Evolutionary conservation across 2,797 vertebrate species (phyloP).

Genomic region (Argya squamiceps): DNA sequence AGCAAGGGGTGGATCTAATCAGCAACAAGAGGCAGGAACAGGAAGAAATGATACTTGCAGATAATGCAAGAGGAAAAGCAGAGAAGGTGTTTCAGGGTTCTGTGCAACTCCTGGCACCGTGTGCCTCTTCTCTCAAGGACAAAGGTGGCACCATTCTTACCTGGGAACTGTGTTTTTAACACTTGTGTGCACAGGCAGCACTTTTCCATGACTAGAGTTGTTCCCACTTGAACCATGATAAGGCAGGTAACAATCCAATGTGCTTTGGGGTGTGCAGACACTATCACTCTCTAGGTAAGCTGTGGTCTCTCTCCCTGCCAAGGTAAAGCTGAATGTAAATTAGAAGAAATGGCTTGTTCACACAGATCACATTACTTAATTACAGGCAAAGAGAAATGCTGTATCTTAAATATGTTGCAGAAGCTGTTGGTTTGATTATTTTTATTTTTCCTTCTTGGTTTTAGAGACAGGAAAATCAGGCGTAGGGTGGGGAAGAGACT

Average conservation of each 20-base stretch:
- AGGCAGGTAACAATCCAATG: neutral
- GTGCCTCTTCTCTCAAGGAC: neutral
- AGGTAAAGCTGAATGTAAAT: neutral
- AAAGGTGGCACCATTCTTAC: neutral
- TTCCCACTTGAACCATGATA: neutral
- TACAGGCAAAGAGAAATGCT: neutral
- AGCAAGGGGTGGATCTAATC: neutral
- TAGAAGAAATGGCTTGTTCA: neutral
- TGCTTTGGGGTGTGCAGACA: neutral
- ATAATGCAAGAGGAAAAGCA: neutral
- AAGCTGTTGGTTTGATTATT: neutral
- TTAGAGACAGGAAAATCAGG: neutral
- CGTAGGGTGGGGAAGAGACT: neutral
- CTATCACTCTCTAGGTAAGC: neutral
- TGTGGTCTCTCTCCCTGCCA: neutral
- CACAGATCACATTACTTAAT: neutral
- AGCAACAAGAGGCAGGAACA: neutral
- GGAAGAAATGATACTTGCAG: fast-evolving
- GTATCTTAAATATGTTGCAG: neutral
- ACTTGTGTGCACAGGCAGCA: neutral
- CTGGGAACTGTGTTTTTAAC: neutral
- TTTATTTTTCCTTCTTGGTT: neutral
- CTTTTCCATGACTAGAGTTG: neutral
- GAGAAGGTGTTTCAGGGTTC: neutral
- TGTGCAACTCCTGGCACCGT: neutral